Conservation (phyloP, 2,888 invertebrate species). For the Acanthococcus lagerstroemiae region DNA sequence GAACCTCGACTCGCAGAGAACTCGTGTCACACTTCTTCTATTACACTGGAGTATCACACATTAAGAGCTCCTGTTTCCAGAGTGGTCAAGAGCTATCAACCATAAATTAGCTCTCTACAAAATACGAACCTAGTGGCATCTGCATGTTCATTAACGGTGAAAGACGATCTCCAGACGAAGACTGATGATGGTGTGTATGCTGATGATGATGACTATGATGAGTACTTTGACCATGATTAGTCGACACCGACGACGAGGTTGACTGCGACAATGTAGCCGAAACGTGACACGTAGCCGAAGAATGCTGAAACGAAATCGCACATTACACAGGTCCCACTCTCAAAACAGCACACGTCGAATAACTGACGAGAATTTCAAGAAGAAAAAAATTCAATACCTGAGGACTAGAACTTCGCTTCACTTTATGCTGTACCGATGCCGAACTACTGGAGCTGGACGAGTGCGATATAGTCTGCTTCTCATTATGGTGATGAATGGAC, state of each 20-base stretch:
- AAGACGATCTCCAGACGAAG: constrained; percentile 23
- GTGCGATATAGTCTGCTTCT: constrained; percentile 54
- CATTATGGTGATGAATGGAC: constrained; percentile 53
- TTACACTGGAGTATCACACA: too few species aligned
- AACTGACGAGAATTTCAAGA: not conserved
- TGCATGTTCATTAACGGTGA: constrained; percentile 27
- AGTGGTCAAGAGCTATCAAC: too few species aligned
- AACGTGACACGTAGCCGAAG: constrained; percentile 41
- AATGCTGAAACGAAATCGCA: constrained; percentile 10
- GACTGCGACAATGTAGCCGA: constrained; percentile 50
- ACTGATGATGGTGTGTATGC: constrained; percentile 40
- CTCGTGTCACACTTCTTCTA: too few species aligned
- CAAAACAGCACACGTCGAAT: not conserved
- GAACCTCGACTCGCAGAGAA: too few species aligned
- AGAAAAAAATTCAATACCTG: too few species aligned
- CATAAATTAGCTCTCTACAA: too few species aligned
- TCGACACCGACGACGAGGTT: constrained; percentile 39
- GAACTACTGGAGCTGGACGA: constrained; percentile 57
- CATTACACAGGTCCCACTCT: too few species aligned
- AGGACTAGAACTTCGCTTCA: constrained; percentile 39
- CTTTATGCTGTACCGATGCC: constrained; percentile 54
- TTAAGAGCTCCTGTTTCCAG: too few species aligned
- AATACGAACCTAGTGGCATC: constrained; percentile 27
- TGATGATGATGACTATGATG: constrained; percentile 58
- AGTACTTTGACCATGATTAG: constrained; percentile 48